Conservation (phyloP, 1,140 invertebrate species). For the Meteorus sp. region DNA sequence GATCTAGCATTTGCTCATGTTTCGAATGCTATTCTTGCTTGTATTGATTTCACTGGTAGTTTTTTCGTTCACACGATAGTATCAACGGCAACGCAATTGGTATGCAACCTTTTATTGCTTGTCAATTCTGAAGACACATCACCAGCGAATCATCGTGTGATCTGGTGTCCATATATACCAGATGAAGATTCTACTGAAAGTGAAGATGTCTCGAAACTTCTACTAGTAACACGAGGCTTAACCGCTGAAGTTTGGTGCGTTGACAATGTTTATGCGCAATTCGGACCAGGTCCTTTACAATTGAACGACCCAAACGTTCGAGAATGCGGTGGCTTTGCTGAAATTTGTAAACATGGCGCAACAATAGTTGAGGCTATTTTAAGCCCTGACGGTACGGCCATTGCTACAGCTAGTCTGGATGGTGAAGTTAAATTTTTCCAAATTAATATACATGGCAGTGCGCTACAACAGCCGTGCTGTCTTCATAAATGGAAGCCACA, state of each 20-base stretch:
- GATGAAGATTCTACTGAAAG: constrained; percentile 62
- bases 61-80: constrained; percentile 81
- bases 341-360: constrained; percentile 69
- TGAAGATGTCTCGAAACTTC: constrained; percentile 75
- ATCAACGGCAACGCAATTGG: constrained; percentile 62
- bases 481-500: constrained; percentile 92
- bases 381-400: constrained; percentile 89
- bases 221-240: constrained; percentile 79
- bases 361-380: constrained; percentile 86
- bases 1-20: constrained; percentile 89
- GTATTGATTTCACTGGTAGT: constrained; percentile 81
- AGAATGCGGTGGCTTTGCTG: constrained; percentile 55
- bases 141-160: constrained; percentile 64
- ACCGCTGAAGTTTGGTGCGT: constrained; percentile 64
- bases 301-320: constrained; percentile 40
- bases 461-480: constrained; percentile 66
- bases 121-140: constrained; percentile 51
- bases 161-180: constrained; percentile 93
- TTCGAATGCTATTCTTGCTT: constrained; percentile 77
- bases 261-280: constrained; percentile 40
- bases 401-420: constrained; percentile 85
- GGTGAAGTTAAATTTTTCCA: constrained; percentile 92
- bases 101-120: constrained; percentile 61
- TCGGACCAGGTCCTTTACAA: constrained; percentile 35
- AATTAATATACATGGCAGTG: constrained; percentile 56